Conservation (phyloP, 2,113 vertebrate species). For the Galbula dea region DNA sequence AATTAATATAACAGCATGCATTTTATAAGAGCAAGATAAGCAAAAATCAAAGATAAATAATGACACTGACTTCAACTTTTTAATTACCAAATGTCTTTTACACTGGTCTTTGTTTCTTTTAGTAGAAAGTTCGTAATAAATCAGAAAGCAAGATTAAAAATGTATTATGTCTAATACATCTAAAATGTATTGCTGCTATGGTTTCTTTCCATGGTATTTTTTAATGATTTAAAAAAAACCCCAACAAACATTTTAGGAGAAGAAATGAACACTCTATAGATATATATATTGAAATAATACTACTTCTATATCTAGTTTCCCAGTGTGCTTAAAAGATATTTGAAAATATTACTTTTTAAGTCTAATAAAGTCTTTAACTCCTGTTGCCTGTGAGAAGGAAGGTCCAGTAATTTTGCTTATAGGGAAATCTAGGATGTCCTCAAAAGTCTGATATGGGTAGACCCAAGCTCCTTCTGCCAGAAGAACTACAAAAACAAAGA, state of each 20-base stretch:
- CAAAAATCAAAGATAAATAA: conserved; percentile 57
- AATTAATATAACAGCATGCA: conserved; percentile 27
- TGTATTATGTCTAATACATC: not conserved
- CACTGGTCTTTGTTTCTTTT: conserved; percentile 35
- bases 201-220: not conserved
- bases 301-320: not conserved
- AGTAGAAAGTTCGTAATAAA: conserved; percentile 21
- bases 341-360: not conserved
- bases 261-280: not conserved
- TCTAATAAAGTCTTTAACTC: not conserved
- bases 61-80: conserved; percentile 54
- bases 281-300: not conserved
- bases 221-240: not conserved
- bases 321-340: not conserved
- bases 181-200: not conserved
- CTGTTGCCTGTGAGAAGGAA: not conserved
- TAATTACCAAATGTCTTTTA: conserved; percentile 62
- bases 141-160: conserved; percentile 18
- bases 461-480: not conserved
- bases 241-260: not conserved
- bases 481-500: not conserved
- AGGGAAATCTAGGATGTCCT: not conserved
- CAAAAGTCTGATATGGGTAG: not conserved
- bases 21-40: conserved; percentile 69
- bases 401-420: not conserved